Evolutionary conservation across 2,797 vertebrate species (phyloP).

Genomic region (Allobates femoralis): DNA sequence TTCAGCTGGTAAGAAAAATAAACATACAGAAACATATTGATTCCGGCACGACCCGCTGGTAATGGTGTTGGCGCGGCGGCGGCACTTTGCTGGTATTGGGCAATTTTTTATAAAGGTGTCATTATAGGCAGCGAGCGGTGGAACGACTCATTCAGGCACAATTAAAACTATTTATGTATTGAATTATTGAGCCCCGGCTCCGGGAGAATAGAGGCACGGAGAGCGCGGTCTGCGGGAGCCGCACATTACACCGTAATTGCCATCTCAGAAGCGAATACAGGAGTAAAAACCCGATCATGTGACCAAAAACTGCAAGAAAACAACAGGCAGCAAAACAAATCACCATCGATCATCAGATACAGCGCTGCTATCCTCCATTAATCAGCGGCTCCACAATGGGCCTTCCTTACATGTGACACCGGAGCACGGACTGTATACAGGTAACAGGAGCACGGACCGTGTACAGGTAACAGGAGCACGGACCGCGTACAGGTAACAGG

Average conservation of each 20-base stretch:
- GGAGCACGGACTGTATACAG: too few species aligned
- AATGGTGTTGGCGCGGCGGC: background rate
- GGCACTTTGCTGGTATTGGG: conserved; percentile 13
- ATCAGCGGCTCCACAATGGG: too few species aligned
- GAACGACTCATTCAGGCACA: conserved; percentile 25
- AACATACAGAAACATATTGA: conserved; percentile 24
- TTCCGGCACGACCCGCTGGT: background rate
- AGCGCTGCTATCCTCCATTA: background rate
- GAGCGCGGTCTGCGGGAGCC: conserved; percentile 9
- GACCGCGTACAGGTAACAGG: too few species aligned
- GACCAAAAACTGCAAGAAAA: background rate
- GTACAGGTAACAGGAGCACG: too few species aligned
- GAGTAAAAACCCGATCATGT: background rate
- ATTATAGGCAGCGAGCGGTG: conserved; percentile 18
- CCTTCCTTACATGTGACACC: too few species aligned
- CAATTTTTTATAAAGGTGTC: conserved; percentile 35
- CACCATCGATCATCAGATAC: background rate
- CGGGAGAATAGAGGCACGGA: conserved; percentile 14
- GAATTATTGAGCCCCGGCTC: conserved; percentile 51
- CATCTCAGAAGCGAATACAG: background rate
- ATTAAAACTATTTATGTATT: conserved; percentile 58
- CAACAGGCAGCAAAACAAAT: background rate
- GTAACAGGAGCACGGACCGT: too few species aligned
- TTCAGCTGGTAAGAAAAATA: conserved; percentile 19
- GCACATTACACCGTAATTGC: conserved; percentile 19